Conservation (phyloP, 2,113 vertebrate genomes). For the Cettia cetti region DNA sequence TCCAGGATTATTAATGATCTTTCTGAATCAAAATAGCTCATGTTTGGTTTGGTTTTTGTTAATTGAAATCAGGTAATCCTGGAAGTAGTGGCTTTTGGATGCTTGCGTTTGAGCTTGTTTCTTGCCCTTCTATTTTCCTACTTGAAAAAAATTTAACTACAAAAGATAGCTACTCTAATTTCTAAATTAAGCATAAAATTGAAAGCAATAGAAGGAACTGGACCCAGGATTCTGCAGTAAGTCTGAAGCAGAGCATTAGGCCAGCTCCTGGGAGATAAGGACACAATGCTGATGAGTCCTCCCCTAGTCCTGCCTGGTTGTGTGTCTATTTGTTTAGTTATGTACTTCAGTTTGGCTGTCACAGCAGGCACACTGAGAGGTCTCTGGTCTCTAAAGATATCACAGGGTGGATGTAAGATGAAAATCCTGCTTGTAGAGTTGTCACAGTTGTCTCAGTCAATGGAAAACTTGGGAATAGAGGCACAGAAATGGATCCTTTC, state of each 20-base stretch:
- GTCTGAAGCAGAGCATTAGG: neutral
- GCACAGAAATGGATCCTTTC: neutral
- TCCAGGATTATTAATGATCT: neutral
- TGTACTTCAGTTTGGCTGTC: neutral
- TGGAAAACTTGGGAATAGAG: neutral
- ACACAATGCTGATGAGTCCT: neutral
- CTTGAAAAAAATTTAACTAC: neutral
- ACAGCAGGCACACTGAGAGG: neutral
- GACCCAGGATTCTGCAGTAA: neutral
- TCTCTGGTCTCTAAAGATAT: neutral
- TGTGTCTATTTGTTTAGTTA: neutral
- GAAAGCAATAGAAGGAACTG: neutral
- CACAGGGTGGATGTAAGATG: neutral
- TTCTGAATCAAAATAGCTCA: neutral
- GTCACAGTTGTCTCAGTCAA: neutral
- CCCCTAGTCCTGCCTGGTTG: neutral
- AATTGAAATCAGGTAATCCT: neutral
- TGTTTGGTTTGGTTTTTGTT: rapidly evolving
- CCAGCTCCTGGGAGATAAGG: neutral
- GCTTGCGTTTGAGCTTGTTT: neutral
- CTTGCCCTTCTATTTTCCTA: neutral
- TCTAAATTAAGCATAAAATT: neutral
- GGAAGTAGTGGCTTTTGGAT: neutral
- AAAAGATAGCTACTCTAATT: neutral
- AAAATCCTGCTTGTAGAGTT: neutral